phyloP scores from a whole-genome alignment of 2,113 vertebrate species.

The Eleginops maclovinus region DNA sequence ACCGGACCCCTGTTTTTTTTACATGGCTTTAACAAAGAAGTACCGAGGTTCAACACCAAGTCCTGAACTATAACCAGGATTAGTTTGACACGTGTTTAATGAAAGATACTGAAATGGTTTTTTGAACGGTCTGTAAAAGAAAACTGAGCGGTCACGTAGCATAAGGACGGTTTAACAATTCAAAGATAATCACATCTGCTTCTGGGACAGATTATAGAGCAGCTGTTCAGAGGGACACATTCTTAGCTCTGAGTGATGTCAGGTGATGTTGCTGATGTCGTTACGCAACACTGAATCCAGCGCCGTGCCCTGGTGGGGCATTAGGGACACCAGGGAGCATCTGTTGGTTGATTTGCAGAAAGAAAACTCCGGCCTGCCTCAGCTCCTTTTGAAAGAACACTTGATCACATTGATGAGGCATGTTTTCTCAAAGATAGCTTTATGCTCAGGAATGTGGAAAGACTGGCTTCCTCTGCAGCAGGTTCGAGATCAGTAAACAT shows the following conservation, averaged over 20 bases:
- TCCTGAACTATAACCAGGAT: background rate
- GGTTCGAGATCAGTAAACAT: background rate
- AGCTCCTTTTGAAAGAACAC: background rate
- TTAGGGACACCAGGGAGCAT: conserved; percentile 2
- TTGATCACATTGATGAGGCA: background rate
- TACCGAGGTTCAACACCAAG: background rate
- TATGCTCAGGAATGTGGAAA: conserved; percentile 12
- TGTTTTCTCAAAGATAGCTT: background rate
- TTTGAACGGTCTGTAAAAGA: background rate
- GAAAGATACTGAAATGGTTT: background rate
- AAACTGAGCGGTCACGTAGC: background rate
- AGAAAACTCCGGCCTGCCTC: background rate
- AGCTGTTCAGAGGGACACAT: conserved; percentile 24
- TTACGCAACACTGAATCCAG: conserved; percentile 26
- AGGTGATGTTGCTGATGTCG: conserved; percentile 12
- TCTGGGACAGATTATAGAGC: conserved; percentile 6
- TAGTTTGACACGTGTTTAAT: background rate
- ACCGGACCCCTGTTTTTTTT: background rate
- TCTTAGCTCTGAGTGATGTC: conserved; percentile 5
- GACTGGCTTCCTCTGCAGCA: background rate
- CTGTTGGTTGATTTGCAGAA: conserved; percentile 7
- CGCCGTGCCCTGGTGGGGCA: conserved; percentile 4
- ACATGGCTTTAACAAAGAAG: background rate
- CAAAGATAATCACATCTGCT: conserved; percentile 19
- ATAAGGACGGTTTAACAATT: background rate